A percentile compares a stretch with the other conserved stretches of the same genome.
phyloP scores from a whole-genome alignment of 2,888 invertebrate genomes.

The Halictus quadricinctus region DNA sequence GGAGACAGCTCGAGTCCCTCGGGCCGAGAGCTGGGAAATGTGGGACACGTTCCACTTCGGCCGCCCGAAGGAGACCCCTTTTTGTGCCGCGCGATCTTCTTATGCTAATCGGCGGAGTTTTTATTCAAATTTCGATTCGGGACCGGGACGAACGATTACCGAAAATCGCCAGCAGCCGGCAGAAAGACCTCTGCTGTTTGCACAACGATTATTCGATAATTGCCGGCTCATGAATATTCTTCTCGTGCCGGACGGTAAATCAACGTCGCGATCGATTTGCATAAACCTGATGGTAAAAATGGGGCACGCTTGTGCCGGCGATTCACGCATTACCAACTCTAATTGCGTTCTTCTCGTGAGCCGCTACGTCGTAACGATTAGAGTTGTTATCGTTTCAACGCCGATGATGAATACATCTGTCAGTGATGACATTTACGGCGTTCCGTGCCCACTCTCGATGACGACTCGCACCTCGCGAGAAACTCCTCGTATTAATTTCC shows the following conservation, averaged over 20 bases:
- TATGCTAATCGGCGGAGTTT: not conserved
- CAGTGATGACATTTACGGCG: conserved; percentile 39
- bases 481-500: conserved; percentile 51
- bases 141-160: not conserved
- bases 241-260: conserved; percentile 9
- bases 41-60: conserved; percentile 8
- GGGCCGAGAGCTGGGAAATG: conserved; percentile 10
- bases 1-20: conserved; percentile 69
- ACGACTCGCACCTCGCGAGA: conserved; percentile 31
- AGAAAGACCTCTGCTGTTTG: not conserved
- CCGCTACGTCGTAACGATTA: conserved; percentile 23
- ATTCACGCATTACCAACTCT: conserved; percentile 21
- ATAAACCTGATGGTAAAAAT: not conserved
- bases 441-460: conserved; percentile 27
- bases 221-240: conserved; percentile 28
- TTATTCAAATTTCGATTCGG: not conserved
- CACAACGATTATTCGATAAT: conserved; percentile 19
- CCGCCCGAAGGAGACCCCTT: not conserved
- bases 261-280: conserved; percentile 15
- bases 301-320: conserved; percentile 8
- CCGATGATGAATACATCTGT: conserved; percentile 34
- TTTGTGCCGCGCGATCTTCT: not conserved
- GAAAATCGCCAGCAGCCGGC: not conserved
- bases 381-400: conserved; percentile 7
- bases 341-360: conserved; percentile 30